Percentiles rank a stretch among this genome's conserved stretches.
Conservation (phyloP, 2,113 vertebrate species). For the Varanus salvator region DNA sequence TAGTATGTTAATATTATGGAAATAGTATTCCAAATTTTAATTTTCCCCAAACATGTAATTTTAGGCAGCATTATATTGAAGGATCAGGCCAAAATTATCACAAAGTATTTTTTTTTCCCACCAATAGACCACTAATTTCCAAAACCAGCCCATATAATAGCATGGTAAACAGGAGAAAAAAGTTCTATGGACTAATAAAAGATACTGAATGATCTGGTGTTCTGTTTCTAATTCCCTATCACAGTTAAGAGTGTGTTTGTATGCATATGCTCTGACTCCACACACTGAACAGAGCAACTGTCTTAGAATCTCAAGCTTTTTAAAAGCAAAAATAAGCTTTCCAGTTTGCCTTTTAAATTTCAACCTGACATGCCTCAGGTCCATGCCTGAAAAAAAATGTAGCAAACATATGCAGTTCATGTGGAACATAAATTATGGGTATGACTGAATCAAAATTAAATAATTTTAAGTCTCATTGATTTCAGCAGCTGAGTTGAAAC, state of each 20-base stretch:
- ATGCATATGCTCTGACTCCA: too few relatives aligned
- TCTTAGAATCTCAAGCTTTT: background rate
- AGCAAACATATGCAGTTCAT: background rate
- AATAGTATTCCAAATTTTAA: background rate
- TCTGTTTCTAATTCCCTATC: too few relatives aligned
- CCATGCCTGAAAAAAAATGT: background rate
- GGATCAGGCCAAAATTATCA: background rate
- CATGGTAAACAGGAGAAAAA: background rate
- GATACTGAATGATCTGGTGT: too few relatives aligned
- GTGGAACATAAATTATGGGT: background rate
- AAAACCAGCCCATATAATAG: background rate
- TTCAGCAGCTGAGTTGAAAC: background rate
- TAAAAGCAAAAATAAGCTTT: background rate
- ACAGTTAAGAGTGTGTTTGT: too few relatives aligned
- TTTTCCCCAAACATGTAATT: constrained; percentile 5
- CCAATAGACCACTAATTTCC: background rate
- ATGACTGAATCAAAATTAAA: too few relatives aligned
- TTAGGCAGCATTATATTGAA: background rate
- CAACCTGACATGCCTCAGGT: background rate
- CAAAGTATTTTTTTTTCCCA: background rate
- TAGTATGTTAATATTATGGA: background rate
- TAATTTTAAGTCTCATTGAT: background rate
- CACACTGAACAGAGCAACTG: background rate
- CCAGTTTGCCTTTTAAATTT: background rate
- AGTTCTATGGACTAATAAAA: too few relatives aligned